Evolutionary conservation across 2,888 invertebrate species (phyloP).

Genomic region (Pristionchus japonicus): DNA sequence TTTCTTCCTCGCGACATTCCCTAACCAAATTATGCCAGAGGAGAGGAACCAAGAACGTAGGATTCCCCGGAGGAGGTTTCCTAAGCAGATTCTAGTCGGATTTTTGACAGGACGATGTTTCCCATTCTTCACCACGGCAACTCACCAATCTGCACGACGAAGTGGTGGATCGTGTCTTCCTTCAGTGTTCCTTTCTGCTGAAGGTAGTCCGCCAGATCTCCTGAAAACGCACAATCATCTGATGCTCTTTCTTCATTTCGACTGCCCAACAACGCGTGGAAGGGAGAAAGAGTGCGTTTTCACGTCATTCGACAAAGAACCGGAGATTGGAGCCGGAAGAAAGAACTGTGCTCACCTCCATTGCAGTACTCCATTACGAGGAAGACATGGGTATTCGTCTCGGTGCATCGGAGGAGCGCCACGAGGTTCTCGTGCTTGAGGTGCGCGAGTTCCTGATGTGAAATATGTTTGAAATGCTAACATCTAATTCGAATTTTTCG

Average conservation of each 20-base stretch:
- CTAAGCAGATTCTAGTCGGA: not conserved
- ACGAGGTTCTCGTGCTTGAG: constrained; percentile 99
- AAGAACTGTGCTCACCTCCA: not conserved
- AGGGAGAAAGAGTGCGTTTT: too few species aligned
- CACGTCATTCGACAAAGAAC: too few species aligned
- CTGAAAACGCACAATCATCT: too few species aligned
- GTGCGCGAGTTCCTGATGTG: constrained; percentile 93
- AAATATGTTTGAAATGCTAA: too few species aligned
- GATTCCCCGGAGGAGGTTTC: not conserved
- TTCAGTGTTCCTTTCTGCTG: constrained; percentile 92
- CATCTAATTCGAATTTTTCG: too few species aligned
- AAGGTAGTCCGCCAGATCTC: constrained; percentile 97
- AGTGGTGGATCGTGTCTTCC: constrained; percentile 95
- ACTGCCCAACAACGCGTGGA: too few species aligned
- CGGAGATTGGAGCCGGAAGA: too few species aligned
- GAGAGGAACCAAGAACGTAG: not conserved
- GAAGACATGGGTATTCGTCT: constrained; percentile 93
- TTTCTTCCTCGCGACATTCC: not conserved
- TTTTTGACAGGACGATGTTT: constrained; percentile 2
- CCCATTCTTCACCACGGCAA: not conserved
- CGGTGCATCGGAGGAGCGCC: constrained; percentile 95
- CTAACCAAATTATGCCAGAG: not conserved
- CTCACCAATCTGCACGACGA: constrained; percentile 90
- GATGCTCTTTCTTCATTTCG: too few species aligned
- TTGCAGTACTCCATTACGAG: constrained; percentile 81